Evolutionary conservation across 1,140 invertebrate species (phyloP).

Genomic region (Microplitis demolitor): DNA sequence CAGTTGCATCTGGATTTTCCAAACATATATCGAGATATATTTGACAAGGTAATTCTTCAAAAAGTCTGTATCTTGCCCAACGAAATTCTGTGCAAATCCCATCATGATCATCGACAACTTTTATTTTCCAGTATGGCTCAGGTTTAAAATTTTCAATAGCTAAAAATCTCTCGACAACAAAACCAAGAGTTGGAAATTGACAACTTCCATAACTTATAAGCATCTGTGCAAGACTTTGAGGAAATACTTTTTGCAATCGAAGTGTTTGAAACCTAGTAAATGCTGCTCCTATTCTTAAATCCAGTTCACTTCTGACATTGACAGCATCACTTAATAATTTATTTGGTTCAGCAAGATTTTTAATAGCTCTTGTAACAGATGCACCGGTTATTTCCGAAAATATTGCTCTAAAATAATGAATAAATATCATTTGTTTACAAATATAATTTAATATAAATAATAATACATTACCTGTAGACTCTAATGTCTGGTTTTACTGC

Average conservation of each 20-base stretch:
- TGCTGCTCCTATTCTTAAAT: conserved; percentile 96
- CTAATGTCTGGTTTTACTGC: conserved; percentile 77
- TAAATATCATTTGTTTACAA: conserved; percentile 24
- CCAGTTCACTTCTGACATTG: conserved; percentile 92
- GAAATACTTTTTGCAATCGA: conserved; percentile 84
- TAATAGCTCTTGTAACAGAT: conserved; percentile 81
- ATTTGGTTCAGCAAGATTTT: conserved; percentile 81
- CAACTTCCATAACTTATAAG: conserved; percentile 97
- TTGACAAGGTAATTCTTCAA: conserved; percentile 84
- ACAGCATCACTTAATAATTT: conserved; percentile 91
- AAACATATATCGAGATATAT: conserved; percentile 79
- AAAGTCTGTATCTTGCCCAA: conserved; percentile 88
- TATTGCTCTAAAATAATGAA: conserved; percentile 71
- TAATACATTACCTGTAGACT: conserved; percentile 66
- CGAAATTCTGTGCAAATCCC: conserved; percentile 81
- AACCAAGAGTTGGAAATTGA: conserved; percentile 96
- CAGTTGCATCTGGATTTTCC: conserved; percentile 78
- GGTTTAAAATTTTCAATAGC: conserved; percentile 87
- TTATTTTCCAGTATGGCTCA: conserved; percentile 93
- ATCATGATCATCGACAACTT: conserved; percentile 75
- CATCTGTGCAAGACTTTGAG: conserved; percentile 72
- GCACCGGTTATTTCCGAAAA: conserved; percentile 96
- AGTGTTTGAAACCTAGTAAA: conserved; percentile 99
- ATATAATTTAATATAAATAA: conserved; percentile 17
- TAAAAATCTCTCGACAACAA: conserved; percentile 93